Conservation (phyloP, 2,797 vertebrate species). For the Cygnus olor region DNA sequence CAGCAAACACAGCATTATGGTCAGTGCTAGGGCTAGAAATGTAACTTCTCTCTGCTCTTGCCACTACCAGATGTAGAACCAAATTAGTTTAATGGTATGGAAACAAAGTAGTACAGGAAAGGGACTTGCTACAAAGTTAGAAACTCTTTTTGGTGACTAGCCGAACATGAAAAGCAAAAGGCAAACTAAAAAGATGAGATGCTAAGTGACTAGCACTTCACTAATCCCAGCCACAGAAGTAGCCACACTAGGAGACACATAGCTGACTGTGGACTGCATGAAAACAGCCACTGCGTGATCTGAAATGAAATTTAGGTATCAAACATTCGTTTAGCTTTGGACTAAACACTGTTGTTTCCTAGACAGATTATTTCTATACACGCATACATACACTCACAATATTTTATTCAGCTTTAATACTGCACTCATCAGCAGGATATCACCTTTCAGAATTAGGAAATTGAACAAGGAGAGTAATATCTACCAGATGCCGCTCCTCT, state of each 20-base stretch:
- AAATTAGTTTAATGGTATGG: conserved; percentile 2
- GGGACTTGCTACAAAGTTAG: neutral
- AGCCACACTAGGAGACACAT: neutral
- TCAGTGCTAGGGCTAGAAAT: neutral
- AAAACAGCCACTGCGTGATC: neutral
- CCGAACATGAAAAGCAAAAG: conserved; percentile 13
- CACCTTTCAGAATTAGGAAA: conserved; percentile 68
- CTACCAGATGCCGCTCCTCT: conserved; percentile 70
- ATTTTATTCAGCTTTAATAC: conserved; percentile 20
- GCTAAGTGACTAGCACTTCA: neutral
- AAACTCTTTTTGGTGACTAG: neutral
- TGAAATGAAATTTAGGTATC: neutral
- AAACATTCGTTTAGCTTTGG: neutral
- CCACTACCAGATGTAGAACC: neutral
- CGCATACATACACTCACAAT: neutral
- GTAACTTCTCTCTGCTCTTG: neutral
- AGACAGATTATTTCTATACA: neutral
- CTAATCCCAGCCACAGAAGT: neutral
- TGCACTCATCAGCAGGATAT: conserved; percentile 61
- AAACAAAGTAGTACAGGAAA: neutral
- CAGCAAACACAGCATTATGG: neutral
- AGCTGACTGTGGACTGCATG: neutral
- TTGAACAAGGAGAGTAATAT: conserved; percentile 71
- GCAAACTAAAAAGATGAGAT: neutral
- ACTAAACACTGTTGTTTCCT: neutral